Percentiles rank a stretch among this genome's conserved stretches.
phyloP scores from a whole-genome alignment of 2,797 vertebrate genomes.

The Sitta carolinensis region DNA sequence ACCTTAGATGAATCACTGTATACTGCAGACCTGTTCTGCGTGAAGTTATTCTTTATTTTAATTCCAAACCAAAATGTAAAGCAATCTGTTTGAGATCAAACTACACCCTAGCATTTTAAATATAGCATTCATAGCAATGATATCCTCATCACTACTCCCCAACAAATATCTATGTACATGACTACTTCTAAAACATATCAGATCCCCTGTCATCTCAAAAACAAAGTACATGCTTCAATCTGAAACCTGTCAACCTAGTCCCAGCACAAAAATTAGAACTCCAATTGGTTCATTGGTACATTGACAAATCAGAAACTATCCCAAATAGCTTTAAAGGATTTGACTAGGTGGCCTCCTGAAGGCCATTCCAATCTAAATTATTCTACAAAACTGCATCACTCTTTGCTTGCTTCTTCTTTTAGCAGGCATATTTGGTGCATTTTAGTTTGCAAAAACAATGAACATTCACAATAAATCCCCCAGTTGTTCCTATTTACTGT shows the following conservation, averaged over 20 bases:
- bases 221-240: neutral
- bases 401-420: neutral
- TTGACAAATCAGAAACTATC: neutral
- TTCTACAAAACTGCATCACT: neutral
- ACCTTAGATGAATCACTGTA: constrained; percentile 61
- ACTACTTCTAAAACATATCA: neutral
- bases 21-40: constrained; percentile 51
- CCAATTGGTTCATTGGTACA: neutral
- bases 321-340: neutral
- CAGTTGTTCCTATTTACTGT: neutral
- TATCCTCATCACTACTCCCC: neutral
- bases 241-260: neutral
- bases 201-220: neutral
- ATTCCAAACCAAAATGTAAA: constrained; percentile 63
- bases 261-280: neutral
- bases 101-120: constrained; percentile 67
- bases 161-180: neutral
- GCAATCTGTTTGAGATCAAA: constrained; percentile 59
- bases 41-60: constrained; percentile 54
- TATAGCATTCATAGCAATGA: constrained; percentile 51
- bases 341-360: neutral
- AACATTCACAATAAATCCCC: neutral
- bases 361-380: neutral
- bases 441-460: neutral
- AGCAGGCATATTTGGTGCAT: neutral